Percentiles rank a stretch among this genome's conserved stretches.
Evolutionary conservation across 1,140 invertebrate genomes (phyloP).

Genomic region (Phocides pigmalion): DNA sequence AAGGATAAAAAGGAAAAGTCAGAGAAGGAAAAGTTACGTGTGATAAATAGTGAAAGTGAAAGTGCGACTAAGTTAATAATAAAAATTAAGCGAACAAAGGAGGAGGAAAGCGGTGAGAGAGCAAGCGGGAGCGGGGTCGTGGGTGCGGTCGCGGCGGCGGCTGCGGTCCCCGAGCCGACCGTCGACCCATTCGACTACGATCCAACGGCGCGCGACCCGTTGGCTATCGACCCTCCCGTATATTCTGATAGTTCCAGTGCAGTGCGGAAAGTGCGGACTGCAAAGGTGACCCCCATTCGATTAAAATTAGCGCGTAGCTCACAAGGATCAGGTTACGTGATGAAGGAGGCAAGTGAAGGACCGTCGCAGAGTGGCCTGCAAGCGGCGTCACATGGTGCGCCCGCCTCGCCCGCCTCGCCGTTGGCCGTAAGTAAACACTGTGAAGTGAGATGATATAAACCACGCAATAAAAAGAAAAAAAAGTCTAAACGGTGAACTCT

Average conservation of each 20-base stretch:
- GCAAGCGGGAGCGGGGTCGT: slow-evolving; percentile 38
- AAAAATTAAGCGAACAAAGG: slow-evolving; percentile 74
- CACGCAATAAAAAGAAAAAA: slow-evolving; percentile 43
- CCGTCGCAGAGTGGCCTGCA: slow-evolving; percentile 32
- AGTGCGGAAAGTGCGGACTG: slow-evolving; percentile 85
- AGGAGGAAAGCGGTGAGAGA: slow-evolving; percentile 49
- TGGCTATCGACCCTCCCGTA: slow-evolving; percentile 77
- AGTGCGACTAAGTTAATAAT: slow-evolving; percentile 88
- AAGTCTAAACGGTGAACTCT: slow-evolving; percentile 39
- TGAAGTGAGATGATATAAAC: slow-evolving; percentile 93
- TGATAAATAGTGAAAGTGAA: slow-evolving; percentile 85
- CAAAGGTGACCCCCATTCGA: slow-evolving; percentile 90
- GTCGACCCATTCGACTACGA: slow-evolving; percentile 82
- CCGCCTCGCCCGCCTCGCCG: slow-evolving; percentile 70
- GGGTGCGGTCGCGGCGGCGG: slow-evolving; percentile 51
- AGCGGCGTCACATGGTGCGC: slow-evolving; percentile 46
- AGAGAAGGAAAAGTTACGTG: slow-evolving; percentile 85
- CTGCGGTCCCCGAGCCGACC: slow-evolving; percentile 50
- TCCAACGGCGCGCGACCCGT: slow-evolving; percentile 69
- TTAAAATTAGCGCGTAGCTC: slow-evolving; percentile 92
- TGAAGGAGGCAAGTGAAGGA: slow-evolving; percentile 72
- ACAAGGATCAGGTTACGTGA: slow-evolving; percentile 88
- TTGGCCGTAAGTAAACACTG: slow-evolving; percentile 90
- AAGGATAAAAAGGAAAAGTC: slow-evolving; percentile 84
- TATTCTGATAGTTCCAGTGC: slow-evolving; percentile 66